Percentiles rank a stretch among this genome's conserved stretches.
These are phyloP conservation scores for Phylloscopus whistleri DNA, from an alignment of 2,113 vertebrate genomes.

Conservation along the genomic window DNA sequence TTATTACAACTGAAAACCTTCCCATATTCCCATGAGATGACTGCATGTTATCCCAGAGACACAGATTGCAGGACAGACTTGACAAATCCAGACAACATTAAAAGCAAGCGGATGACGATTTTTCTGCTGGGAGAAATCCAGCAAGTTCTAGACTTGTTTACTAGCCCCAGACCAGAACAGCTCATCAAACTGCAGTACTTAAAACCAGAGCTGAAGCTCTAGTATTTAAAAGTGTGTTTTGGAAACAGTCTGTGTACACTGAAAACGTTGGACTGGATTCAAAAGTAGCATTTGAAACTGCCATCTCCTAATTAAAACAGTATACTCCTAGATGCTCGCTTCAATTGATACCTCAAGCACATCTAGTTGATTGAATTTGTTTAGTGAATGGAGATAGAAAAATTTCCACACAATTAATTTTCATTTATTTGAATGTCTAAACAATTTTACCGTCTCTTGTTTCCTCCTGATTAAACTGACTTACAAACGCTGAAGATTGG, in stretches of 20 bases:
- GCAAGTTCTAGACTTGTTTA: slow-evolving; percentile 32
- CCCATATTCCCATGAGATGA: background rate
- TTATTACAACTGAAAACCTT: background rate
- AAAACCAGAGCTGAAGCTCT: background rate
- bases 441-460: slow-evolving; percentile 33
- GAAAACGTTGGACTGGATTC: slow-evolving; percentile 19
- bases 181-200: slow-evolving; percentile 26
- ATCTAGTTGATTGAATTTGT: background rate
- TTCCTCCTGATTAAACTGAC: slow-evolving; percentile 45
- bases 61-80: background rate
- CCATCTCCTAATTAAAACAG: slow-evolving; percentile 60
- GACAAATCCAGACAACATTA: slow-evolving; percentile 17
- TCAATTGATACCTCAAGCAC: background rate
- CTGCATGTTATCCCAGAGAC: background rate
- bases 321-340: background rate
- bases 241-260: slow-evolving; percentile 3
- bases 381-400: background rate
- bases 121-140: slow-evolving; percentile 40
- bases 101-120: background rate
- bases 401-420: slow-evolving; percentile 47
- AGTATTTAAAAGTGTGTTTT: slow-evolving; percentile 13
- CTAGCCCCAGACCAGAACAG: slow-evolving; percentile 38
- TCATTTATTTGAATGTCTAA: slow-evolving; percentile 36
- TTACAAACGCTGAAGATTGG: slow-evolving; percentile 28
- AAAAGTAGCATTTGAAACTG: slow-evolving; percentile 31